A percentile compares a stretch with the other conserved stretches of the same genome.
phyloP scores from a whole-genome alignment of 2,888 invertebrate genomes.

The Drosophila sordidula region DNA sequence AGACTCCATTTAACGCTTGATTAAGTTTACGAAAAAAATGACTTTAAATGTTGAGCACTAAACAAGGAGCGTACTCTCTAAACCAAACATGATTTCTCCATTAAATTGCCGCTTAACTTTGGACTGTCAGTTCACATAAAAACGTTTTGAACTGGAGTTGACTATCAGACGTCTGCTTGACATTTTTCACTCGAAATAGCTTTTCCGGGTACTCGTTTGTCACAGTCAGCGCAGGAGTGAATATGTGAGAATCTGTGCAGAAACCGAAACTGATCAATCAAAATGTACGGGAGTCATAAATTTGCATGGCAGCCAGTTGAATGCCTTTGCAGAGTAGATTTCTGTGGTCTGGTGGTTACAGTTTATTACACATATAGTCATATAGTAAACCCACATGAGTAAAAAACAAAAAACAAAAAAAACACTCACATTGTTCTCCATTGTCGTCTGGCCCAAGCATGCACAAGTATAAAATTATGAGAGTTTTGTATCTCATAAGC shows the following conservation, averaged over 20 bases:
- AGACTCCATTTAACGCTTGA: conserved; percentile 23
- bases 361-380: conserved; percentile 10
- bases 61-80: neutral
- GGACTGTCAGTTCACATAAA: conserved; percentile 8
- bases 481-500: conserved; percentile 31
- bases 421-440: conserved; percentile 5
- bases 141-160: conserved; percentile 1
- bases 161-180: neutral
- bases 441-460: conserved; percentile 47
- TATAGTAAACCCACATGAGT: neutral
- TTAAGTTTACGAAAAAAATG: conserved; percentile 10
- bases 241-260: neutral
- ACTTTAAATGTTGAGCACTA: conserved; percentile 1
- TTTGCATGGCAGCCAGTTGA: conserved; percentile 38
- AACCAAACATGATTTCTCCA: conserved; percentile 17
- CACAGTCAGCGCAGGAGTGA: neutral
- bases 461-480: conserved; percentile 11
- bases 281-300: conserved; percentile 47
- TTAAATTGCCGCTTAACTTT: conserved; percentile 16
- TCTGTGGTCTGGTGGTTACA: conserved; percentile 8
- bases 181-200: conserved; percentile 11
- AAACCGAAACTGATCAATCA: conserved; percentile 61
- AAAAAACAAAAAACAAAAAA: neutral
- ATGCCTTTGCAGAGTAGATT: conserved; percentile 14
- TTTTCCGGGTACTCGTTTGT: conserved; percentile 8